Base-by-base conservation (phyloP, 2,797 vertebrate genomes). In the Takifugu rubripes region DNA sequence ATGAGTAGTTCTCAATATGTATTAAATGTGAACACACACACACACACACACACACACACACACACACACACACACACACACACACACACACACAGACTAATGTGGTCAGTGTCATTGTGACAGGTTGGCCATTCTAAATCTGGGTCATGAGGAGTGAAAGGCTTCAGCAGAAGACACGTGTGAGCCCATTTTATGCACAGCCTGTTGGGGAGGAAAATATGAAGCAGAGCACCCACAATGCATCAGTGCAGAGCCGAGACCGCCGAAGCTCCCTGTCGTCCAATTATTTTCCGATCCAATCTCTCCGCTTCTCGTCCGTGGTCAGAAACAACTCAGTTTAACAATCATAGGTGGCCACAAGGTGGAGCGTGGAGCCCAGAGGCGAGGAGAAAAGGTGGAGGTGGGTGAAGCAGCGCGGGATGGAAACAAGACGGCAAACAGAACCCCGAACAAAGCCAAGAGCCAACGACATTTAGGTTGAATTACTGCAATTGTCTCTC, bases 201-300 rank as follows among this genome's bases (percentile, higher is more conserved):
- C 14, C 12, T 40, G 11, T 40, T 40, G 3, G 12, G 36, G 45
- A 57, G 27, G n/a, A 17, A 24, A 56, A 62, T 46, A 48, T 58
- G 26, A 17, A 44, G 6, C 5, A 52, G 11, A 42, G 56, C 61
- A 55, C 46, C 25, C 40, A 72, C 25, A 27, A 52, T 46, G 54
- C 61, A 71, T 66, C 67, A 70, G 21, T 63, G 57, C 4, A 40
- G 36, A 40, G 36, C 12, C 12, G 12, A 40, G 36, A 56, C 55
- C 27, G 53, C 68, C 60, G 52, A 68, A 64, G 53, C 56, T 73
- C 71, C 68, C 56, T 40, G 17, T 48, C 61, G 62, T 70, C 70
- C 72, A 79, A 58, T 79, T 81, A 79, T 73, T 78, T 69, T 75
- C 75, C 56, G 65, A 49, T 61, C 48, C 26, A 29, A 40, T 40